Conservation (phyloP, 2,113 vertebrate species). For the Malurus melanocephalus region DNA sequence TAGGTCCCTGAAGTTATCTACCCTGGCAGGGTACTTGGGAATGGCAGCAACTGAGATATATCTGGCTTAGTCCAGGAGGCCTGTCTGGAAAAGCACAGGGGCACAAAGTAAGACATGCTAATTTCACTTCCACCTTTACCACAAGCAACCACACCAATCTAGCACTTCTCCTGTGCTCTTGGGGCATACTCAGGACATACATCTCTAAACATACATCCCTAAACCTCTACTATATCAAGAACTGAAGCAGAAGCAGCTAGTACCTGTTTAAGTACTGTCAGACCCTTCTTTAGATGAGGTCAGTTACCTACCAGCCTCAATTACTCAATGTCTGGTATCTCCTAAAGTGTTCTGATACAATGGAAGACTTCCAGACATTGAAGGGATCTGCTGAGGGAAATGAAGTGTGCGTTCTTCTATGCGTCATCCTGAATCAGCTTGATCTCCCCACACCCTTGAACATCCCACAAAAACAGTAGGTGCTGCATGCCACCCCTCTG, state of each 20-base stretch:
- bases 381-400: slow-evolving; percentile 31
- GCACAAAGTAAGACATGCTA: background rate
- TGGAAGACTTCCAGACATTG: background rate
- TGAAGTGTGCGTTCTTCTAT: background rate
- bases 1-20: background rate
- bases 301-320: background rate
- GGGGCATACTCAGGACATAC: background rate
- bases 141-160: background rate
- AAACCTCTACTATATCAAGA: background rate
- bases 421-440: slow-evolving; percentile 37
- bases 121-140: background rate
- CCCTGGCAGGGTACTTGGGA: background rate
- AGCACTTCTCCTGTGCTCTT: background rate
- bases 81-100: background rate
- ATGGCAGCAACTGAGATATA: background rate
- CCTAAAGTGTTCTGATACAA: background rate
- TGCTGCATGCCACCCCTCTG: slow-evolving; percentile 36
- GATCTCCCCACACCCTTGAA: slow-evolving; percentile 58
- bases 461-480: slow-evolving; percentile 41
- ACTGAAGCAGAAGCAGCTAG: background rate
- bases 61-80: background rate
- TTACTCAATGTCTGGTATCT: background rate
- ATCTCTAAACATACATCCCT: background rate
- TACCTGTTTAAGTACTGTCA: background rate
- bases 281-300: background rate